Evolutionary conservation across 1,140 invertebrate genomes (phyloP), one percentile per base, ranked within the genome.

Genomic region (Nebria ingens): DNA sequence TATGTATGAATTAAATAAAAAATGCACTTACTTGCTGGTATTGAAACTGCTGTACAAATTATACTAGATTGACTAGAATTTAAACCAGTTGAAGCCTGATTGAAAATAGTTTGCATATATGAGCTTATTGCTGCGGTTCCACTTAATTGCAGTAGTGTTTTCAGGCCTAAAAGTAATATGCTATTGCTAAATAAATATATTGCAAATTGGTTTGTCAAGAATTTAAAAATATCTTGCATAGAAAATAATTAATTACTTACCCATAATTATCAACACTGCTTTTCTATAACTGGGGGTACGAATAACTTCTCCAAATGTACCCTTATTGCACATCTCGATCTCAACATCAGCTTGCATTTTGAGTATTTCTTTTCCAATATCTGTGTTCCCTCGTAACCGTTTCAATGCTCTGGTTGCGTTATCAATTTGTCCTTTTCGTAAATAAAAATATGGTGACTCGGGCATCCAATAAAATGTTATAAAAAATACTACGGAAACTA

Each of bases 101-200:
- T 51, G 11, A 68, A 53, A 6, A 71, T 63, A 19, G 64, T 61
- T 53, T 63, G 51, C 13, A 67, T 64, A 23, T 69, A 71, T 49
- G 66, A 68, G 4, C 53, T 56, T 15, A 68, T 29, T 23, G 57
- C 58, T 21, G 65, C 68, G 0, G 62, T 52, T 19, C 67, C 68
- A 22, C 63, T 63, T 13, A 65, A 63, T 51, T 68, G 68, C 22
- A 21, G 50, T 21, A 51, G 13, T 21, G 19, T 51, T 23, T 51
- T 51, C 2, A 21, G 9, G 12, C 50, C 50, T 51, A 21, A 50
- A 50, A 50, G 19, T 12, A 11, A 50, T 50, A 49, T 11, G 17
- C n/a, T n/a, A n/a, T n/a, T n/a, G n/a, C n/a, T n/a, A n/a, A n/a
- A n/a, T n/a, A n/a, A n/a, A n/a, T n/a, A n/a, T n/a, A n/a, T n/a